Conservation (phyloP, 2,797 vertebrate genomes). For the Anniella stebbinsi region DNA sequence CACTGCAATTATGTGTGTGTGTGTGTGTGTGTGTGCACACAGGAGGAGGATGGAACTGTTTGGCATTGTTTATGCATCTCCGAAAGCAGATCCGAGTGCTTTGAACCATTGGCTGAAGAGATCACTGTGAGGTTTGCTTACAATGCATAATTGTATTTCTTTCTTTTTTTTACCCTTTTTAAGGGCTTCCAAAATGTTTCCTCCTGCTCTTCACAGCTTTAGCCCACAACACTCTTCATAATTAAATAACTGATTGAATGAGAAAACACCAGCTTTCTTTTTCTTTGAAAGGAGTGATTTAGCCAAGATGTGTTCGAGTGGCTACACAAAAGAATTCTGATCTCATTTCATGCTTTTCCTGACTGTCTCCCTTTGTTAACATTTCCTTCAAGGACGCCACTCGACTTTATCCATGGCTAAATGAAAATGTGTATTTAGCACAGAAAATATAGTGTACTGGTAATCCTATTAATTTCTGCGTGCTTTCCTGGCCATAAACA, state of each 20-base stretch:
- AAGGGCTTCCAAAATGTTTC: constrained; percentile 57
- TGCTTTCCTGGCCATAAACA: constrained; percentile 5
- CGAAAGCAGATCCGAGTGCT: constrained; percentile 72
- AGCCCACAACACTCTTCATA: constrained; percentile 58
- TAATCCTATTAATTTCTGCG: constrained; percentile 13
- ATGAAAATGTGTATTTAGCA: constrained; percentile 28
- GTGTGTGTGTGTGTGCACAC: background rate
- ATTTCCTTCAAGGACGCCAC: constrained; percentile 43
- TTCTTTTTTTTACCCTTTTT: constrained; percentile 61
- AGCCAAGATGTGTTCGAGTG: constrained; percentile 35
- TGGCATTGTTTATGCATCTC: constrained; percentile 81
- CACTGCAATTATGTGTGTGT: constrained; percentile 79
- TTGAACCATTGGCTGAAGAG: constrained; percentile 67
- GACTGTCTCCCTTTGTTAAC: constrained; percentile 27
- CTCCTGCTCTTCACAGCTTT: constrained; percentile 48
- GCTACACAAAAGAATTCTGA: constrained; percentile 21
- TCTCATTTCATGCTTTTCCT: constrained; percentile 11
- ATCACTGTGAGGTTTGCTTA: constrained; percentile 70
- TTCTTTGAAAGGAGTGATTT: constrained; percentile 41
- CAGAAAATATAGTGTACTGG: background rate
- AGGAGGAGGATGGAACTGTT: constrained; percentile 45
- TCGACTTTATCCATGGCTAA: constrained; percentile 18
- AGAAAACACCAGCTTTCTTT: constrained; percentile 52
- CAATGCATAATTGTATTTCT: constrained; percentile 66
- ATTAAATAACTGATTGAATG: constrained; percentile 75